These are phyloP conservation scores for Rhagophthalmus giganteus DNA, from an alignment of 2,888 invertebrate genomes.

Conservation along the genomic window DNA sequence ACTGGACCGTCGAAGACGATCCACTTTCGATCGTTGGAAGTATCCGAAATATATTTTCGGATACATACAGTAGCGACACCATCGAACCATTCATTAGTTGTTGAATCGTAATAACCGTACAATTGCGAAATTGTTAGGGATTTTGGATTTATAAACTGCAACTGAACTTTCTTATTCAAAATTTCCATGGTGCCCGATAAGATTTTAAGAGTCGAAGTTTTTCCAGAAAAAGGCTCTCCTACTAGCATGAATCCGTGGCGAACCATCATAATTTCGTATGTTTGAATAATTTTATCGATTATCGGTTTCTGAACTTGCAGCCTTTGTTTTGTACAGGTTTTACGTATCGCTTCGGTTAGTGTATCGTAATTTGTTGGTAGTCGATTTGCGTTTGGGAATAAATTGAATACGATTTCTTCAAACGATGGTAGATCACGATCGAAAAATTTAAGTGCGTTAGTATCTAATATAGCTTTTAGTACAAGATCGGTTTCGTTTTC, in stretches of 20 bases:
- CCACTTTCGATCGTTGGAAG: constrained; percentile 78
- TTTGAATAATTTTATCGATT: constrained; percentile 83
- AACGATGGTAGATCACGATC: constrained; percentile 85
- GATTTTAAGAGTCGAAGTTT: constrained; percentile 77
- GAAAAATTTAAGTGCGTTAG: constrained; percentile 90
- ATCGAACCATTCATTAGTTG: constrained; percentile 88
- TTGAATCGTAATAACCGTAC: constrained; percentile 87
- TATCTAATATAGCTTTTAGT: constrained; percentile 83
- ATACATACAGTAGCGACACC: constrained; percentile 82
- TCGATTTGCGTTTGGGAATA: constrained; percentile 79
- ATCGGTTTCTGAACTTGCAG: constrained; percentile 78
- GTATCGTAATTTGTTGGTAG: constrained; percentile 74
- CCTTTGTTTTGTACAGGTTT: constrained; percentile 65
- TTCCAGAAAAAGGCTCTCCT: constrained; percentile 80
- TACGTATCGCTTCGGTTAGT: constrained; percentile 68
- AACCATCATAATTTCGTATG: constrained; percentile 92
- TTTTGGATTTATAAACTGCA: constrained; percentile 88
- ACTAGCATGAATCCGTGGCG: constrained; percentile 92
- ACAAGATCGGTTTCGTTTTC: constrained; percentile 79
- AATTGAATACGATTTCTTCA: constrained; percentile 88
- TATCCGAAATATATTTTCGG: constrained; percentile 73
- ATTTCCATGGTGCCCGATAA: constrained; percentile 74
- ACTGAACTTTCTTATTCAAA: constrained; percentile 70
- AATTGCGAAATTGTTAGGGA: constrained; percentile 89
- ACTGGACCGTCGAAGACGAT: constrained; percentile 91